Percentiles rank a stretch among this genome's conserved stretches.
Conservation (phyloP, 2,113 vertebrate species). For the Gulo gulo region DNA sequence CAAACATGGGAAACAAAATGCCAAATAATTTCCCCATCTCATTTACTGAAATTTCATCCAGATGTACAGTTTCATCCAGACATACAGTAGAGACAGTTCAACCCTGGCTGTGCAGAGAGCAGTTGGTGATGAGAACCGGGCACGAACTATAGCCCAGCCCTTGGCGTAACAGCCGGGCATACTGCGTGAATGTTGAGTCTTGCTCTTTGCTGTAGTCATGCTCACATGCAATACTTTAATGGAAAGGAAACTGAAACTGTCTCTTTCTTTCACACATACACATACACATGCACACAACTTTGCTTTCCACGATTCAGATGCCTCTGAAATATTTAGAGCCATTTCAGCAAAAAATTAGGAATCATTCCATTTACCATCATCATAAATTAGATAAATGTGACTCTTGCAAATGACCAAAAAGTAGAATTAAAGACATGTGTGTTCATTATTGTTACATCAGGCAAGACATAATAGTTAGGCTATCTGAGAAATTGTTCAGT, state of each 20-base stretch:
- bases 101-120: neutral
- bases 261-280: neutral
- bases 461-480: neutral
- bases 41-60: neutral
- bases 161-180: neutral
- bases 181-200: accelerated
- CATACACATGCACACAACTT: neutral
- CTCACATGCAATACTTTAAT: neutral
- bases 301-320: neutral
- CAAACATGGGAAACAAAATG: neutral
- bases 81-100: neutral
- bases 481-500: neutral
- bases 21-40: neutral
- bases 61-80: neutral
- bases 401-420: neutral
- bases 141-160: accelerated
- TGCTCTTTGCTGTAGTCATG: neutral
- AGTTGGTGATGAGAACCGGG: neutral
- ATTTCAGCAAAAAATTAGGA: neutral
- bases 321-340: neutral
- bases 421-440: neutral
- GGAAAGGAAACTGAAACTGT: neutral
- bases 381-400: neutral
- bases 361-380: neutral
- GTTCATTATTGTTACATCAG: neutral